Base-by-base conservation (phyloP, 64 coral and sea anemone species). In the Hydrozoanthus tunicans region DNA sequence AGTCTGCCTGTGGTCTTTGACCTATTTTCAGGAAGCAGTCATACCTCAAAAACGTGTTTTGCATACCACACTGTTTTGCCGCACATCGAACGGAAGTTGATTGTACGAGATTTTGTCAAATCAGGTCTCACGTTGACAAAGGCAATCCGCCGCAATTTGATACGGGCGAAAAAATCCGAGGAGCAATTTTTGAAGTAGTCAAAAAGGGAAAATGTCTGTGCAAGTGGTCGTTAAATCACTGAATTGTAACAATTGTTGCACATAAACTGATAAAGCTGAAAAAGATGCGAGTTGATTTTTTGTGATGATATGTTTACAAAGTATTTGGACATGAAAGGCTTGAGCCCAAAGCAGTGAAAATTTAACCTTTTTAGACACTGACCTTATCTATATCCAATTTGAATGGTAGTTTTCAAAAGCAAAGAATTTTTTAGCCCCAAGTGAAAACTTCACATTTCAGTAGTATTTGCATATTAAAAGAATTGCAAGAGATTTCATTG, bases 11-110 rank as follows among this genome's bases (percentile, higher is more conserved):
- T 11, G 54, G 4, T 67, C 3, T 57, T 4, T 56, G 9, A 23
- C 17, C 53, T 43, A 68, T 43, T 86, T 73, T 86, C 66, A 25
- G 83, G 82, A 85, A 85, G 56, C 66, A 81, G 15, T 25, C 73
- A 59, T 59, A 73, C 56, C 53, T 58, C 65, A 56, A 86, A 72
- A 58, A 86, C 23, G 53, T 72, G 68, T 86, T 86, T 70, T 71
- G 64, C 65, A 84, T 84, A 52, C 62, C 25, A 55, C 14, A 55
- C 12, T 51, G 7, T 43, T 43, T 20, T 5, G 58, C 25, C 58
- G 23, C 59, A 2, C 57, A 24, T 83, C 32, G 15, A 83, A 52
- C 83, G 83, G 83, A 86, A 86, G 83, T 86, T 15, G 25, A 85
- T 27, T 13, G 66, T 88, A 23, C 58, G 6, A 43, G 13, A 26